These are phyloP conservation scores for Strigops habroptila DNA, from an alignment of 2,113 vertebrate species.

Conservation along the genomic window DNA sequence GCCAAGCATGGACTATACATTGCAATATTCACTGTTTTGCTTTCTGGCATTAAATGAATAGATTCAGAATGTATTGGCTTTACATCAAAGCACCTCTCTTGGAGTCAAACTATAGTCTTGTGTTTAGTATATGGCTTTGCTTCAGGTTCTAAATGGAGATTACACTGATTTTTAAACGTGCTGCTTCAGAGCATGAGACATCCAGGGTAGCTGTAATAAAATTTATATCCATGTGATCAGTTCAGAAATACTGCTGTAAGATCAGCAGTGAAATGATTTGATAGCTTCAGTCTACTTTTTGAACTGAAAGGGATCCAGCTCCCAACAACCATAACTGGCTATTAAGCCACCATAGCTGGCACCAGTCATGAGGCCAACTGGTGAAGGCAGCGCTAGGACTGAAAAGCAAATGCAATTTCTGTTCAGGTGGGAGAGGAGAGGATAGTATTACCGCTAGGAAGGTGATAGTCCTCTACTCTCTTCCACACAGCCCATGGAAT, in stretches of 20 bases:
- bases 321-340: not conserved
- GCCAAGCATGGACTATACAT: not conserved
- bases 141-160: conserved; percentile 9
- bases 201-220: not conserved
- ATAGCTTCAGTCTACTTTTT: not conserved
- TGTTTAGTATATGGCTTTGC: not conserved
- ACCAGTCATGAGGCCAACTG: not conserved
- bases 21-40: not conserved
- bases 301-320: not conserved
- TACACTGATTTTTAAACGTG: not conserved
- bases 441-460: not conserved
- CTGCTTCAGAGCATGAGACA: not conserved
- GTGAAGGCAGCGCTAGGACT: not conserved
- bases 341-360: not conserved
- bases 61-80: not conserved
- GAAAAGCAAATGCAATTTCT: not conserved
- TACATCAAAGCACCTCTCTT: not conserved
- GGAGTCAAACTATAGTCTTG: not conserved
- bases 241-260: not conserved
- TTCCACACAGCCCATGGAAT: not conserved
- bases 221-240: not conserved
- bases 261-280: not conserved
- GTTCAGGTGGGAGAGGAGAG: not conserved
- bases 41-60: not conserved
- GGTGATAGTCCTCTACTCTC: not conserved